Base-by-base conservation (phyloP, 2,797 vertebrate genomes). In the Steatocranus sp. region DNA sequence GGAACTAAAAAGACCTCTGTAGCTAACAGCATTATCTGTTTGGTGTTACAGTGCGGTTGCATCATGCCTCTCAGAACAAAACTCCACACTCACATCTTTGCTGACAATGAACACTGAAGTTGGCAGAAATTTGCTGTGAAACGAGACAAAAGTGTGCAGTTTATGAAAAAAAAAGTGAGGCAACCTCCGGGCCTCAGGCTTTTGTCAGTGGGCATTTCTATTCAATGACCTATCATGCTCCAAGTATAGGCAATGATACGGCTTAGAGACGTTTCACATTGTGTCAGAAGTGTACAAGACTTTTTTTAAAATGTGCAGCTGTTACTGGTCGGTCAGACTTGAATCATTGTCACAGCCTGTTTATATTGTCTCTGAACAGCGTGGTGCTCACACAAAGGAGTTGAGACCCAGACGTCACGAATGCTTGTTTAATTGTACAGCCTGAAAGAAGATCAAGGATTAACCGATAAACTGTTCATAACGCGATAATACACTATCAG, bases 31-130 rank as follows among this genome's bases (percentile, higher is more conserved):
- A 91, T 93, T 95, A 96, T 96, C 95, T 96, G 94, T 95, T 94
- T 95, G 92, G 92, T 95, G 94, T 97, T 97, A 95, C 96, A 96
- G 94, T 93, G 87, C 25, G 87, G 94, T 97, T 97, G 96, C 96
- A 97, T 97, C 96, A 97, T 96, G 95, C 91, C 95, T 93, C 95
- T 93, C 94, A 95, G 95, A 96, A 96, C 93, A 93, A 93, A 95
- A 94, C 93, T 93, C 92, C 92, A 88, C 94, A 94, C 95, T 95
- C 94, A 93, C 94, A 95, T 96, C 96, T 96, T 96, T 94, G 94
- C 96, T 96, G 96, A 96, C 95, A 96, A 96, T 94, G 95, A 96
- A 95, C 94, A 94, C 96, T 96, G 95, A 95, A 96, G 95, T 95
- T 96, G 94, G 95, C 94, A 96, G 95, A 96, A 94, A 91, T 95